Evolutionary conservation across 2,888 invertebrate genomes (phyloP), one percentile per base, ranked within the genome.

Genomic region (Meandrusa payeni): DNA sequence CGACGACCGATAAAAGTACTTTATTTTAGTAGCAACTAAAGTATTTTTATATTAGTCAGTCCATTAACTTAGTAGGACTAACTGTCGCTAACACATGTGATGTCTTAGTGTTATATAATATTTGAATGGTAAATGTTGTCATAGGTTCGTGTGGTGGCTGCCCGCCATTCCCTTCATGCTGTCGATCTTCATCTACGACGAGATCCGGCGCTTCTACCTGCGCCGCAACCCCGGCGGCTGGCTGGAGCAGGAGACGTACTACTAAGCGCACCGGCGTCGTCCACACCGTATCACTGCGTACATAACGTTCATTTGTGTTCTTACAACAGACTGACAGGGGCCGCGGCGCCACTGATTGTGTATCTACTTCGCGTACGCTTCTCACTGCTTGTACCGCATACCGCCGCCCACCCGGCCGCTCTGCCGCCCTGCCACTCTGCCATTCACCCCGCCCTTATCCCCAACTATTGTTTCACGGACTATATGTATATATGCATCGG

Each of bases 191-290:
- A 94, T 98, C 85, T 99, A 98, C 90, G 99, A 99, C 89, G 99
- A 99, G 91, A 93, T 94, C 79, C 94, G 99, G 89, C 95, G 98
- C 89, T 97, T 96, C 91, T 96, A 98, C 89, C 92, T 98, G 79
- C 94, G 98, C 89, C 95, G 97, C 90, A 96, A 97, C 89, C 98
- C 98, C 57, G 98, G 98, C 75, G 98, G 98, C 76, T 99, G 97
- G 97, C 93, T 99, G 78, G 98, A 99, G 90, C 94, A 95, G 89
- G 98, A 99, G 92, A 99, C 98, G 85, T 99, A 98, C 91, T 98
- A 98, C 91, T 96, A 96, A 91, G 7, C 66, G 64, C 72, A 61
- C 64, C 67, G 67, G 60, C 65, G 64, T 69, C 66, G 75, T 72
- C 75, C 78, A 70, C 75, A 61, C 69, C 73, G 65, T 73, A 75